Conservation (phyloP, 2,113 vertebrate genomes). For the Coracopsis vasa region DNA sequence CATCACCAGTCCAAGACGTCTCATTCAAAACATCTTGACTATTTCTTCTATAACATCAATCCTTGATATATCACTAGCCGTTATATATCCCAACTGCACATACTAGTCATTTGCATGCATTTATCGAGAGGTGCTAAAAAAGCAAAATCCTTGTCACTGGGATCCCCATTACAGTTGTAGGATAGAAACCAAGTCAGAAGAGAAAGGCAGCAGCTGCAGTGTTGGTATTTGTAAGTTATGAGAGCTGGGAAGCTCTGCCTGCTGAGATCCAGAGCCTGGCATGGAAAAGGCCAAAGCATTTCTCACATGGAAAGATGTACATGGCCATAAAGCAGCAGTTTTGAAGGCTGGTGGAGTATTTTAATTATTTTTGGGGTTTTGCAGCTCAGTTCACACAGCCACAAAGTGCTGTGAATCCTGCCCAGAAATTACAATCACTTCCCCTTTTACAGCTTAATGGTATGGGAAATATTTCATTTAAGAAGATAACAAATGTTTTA, state of each 20-base stretch:
- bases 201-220: background rate
- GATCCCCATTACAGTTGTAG: background rate
- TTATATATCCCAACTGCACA: background rate
- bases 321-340: background rate
- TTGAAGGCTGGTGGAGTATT: background rate
- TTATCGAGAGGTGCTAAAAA: background rate
- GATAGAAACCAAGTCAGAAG: background rate
- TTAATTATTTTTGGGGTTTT: background rate
- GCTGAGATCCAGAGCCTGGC: background rate
- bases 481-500: background rate
- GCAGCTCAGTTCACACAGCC: background rate
- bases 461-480: accelerated
- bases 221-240: accelerated
- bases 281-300: background rate
- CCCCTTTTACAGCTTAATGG: no score
- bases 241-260: background rate
- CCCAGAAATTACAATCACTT: background rate
- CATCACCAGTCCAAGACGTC: background rate
- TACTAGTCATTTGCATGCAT: background rate
- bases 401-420: background rate
- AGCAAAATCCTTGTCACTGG: background rate
- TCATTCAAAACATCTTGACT: background rate
- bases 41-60: background rate
- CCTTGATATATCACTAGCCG: background rate
- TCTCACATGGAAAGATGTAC: accelerated